phyloP scores from a whole-genome alignment of 2,888 invertebrate species.

The Reticulitermes lucifugus region DNA sequence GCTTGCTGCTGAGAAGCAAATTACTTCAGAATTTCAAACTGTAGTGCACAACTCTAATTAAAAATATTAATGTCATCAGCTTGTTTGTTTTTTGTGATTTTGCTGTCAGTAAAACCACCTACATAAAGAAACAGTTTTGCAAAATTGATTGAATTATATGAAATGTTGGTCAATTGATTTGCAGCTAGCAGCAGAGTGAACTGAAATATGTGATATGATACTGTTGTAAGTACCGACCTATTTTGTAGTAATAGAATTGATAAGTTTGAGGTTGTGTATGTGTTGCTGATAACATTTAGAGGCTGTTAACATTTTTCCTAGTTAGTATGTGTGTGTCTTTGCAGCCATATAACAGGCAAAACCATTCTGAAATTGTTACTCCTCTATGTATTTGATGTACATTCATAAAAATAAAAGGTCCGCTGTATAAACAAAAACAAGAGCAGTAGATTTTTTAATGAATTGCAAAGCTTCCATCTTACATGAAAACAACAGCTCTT shows the following conservation, averaged over 20 bases:
- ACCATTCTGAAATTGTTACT: background rate
- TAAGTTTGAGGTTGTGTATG: background rate
- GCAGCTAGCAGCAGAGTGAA: conserved; percentile 1
- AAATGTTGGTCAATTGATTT: background rate
- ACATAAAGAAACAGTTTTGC: background rate
- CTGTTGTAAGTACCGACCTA: conserved; percentile 4
- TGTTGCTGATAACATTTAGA: background rate
- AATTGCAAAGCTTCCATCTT: too few relatives aligned
- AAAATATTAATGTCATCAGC: background rate
- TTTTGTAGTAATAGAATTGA: background rate
- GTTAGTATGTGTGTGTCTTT: background rate
- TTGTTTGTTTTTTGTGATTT: background rate
- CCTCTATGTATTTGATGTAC: background rate
- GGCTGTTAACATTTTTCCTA: background rate
- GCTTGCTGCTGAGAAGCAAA: background rate
- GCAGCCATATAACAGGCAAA: background rate
- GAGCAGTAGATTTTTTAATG: too few relatives aligned
- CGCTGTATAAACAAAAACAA: too few relatives aligned
- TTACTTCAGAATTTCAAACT: background rate
- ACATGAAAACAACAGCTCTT: too few relatives aligned
- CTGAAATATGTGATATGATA: conserved; percentile 6
- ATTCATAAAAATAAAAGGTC: background rate
- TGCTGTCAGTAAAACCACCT: background rate
- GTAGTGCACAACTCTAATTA: background rate
- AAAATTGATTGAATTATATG: background rate